Evolutionary conservation across 2,888 invertebrate genomes (phyloP), one percentile per base, ranked within the genome.

Genomic region (Copidosoma aretas): DNA sequence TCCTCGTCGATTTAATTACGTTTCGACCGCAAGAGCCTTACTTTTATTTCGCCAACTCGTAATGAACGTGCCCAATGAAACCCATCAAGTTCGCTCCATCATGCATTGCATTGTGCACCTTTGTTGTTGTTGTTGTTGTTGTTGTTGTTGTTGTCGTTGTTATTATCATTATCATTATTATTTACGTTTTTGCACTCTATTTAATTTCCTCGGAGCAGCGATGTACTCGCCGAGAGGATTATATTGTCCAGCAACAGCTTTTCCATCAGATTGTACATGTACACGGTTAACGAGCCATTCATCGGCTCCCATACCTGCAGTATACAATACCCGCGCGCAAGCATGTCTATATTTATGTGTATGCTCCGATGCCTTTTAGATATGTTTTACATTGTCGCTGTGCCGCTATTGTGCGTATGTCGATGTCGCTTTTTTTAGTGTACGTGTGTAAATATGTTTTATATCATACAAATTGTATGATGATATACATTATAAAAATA

Each of bases 251-350:
- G 17, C 32, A 52, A 39, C 15, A 46, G 15, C 21, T 46, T 53
- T 53, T 60, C n/a, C 25, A 54, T 54, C 17, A 10, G 25, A 17
- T 62, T 63, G 32, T 32, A 32, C 32, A 32, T 32, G 32, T 32
- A 32, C 32, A 32, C 32, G 32, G 10, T 14, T 10, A 62, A 46
- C 52, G 8, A 61, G 57, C 54, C 65, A 60, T 52, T 64, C 46
- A 52, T 63, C 21, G 56, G 57, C 67, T 64, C 52, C 32, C 32
- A 8, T 46, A 14, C 49, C 57, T 70, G 67, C 70, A 70, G 32
- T 32, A 32, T 32, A 32, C 8, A 32, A 32, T 32, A 32, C 32
- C 8, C 32, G 32, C 32, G 32, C 8, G 32, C 32, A 32, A 5
- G 32, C 32, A 32, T 32, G n/a, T n/a, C n/a, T n/a, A n/a, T n/a